Evolutionary conservation across 2,113 vertebrate species (phyloP).

Genomic region (Octodon degus): DNA sequence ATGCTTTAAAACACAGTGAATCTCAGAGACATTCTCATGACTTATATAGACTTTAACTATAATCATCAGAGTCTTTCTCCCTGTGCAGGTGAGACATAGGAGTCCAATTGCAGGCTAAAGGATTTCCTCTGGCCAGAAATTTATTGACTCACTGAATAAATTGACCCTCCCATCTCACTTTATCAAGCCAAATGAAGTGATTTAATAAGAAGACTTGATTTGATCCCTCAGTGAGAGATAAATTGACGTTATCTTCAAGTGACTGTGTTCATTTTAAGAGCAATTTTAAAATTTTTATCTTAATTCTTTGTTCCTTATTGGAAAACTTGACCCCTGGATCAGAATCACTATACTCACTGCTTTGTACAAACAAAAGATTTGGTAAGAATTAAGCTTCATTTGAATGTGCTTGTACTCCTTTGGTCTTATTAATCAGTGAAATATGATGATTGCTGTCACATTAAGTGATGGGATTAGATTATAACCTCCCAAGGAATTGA

Average conservation of each 20-base stretch:
- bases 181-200: not conserved
- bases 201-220: not conserved
- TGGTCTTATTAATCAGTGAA: not conserved
- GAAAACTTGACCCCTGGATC: not conserved
- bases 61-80: not conserved
- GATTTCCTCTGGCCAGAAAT: not conserved
- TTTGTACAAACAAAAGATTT: not conserved
- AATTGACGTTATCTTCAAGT: not conserved
- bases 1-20: not conserved
- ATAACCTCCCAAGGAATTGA: not conserved
- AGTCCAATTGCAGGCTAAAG: not conserved
- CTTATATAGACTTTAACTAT: not conserved
- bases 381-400: not conserved
- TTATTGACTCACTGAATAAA: not conserved
- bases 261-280: not conserved
- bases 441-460: not conserved
- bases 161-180: accelerated
- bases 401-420: not conserved
- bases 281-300: not conserved
- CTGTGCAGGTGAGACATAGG: not conserved
- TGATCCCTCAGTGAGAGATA: not conserved
- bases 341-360: not conserved
- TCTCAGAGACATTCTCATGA: not conserved
- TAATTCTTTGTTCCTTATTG: not conserved
- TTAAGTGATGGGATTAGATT: not conserved